A percentile compares a stretch with the other conserved stretches of the same genome.
Evolutionary conservation across 2,113 vertebrate genomes (phyloP).

Genomic region (Indri indri): DNA sequence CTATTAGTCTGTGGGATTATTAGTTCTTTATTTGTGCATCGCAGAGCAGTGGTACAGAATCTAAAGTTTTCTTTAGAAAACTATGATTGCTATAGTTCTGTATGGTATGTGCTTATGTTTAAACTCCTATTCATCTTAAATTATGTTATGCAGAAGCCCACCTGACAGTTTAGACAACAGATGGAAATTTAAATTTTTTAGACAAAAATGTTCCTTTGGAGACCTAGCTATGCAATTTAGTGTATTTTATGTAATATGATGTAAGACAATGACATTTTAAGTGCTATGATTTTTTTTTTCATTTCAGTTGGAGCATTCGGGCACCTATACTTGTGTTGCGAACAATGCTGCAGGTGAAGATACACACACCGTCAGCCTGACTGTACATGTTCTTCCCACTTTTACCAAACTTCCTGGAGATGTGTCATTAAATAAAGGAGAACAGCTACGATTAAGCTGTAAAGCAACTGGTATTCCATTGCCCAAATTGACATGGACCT

Average conservation of each 20-base stretch:
- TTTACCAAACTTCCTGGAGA: constrained; percentile 93
- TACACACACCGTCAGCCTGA: constrained; percentile 83
- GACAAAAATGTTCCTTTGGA: neutral
- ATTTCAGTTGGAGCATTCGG: constrained; percentile 90
- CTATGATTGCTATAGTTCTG: neutral
- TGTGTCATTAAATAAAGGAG: constrained; percentile 92
- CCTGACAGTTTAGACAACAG: neutral
- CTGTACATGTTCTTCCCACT: constrained; percentile 87
- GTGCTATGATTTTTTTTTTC: neutral
- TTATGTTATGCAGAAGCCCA: neutral
- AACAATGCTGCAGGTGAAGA: constrained; percentile 91
- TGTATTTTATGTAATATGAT: neutral
- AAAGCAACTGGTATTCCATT: constrained; percentile 90
- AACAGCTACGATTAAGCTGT: constrained; percentile 90
- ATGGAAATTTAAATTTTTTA: constrained; percentile 12
- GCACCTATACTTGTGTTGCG: constrained; percentile 93
- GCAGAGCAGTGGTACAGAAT: neutral
- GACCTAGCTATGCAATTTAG: neutral
- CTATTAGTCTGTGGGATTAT: neutral
- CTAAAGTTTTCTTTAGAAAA: neutral
- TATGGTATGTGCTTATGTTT: neutral
- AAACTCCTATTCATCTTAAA: neutral
- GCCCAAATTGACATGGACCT: constrained; percentile 93
- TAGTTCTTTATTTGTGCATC: neutral
- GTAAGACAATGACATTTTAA: neutral